A percentile compares a stretch with the other conserved stretches of the same genome.
Evolutionary conservation across 2,888 invertebrate species (phyloP).

Genomic region (Ophion ellenae): DNA sequence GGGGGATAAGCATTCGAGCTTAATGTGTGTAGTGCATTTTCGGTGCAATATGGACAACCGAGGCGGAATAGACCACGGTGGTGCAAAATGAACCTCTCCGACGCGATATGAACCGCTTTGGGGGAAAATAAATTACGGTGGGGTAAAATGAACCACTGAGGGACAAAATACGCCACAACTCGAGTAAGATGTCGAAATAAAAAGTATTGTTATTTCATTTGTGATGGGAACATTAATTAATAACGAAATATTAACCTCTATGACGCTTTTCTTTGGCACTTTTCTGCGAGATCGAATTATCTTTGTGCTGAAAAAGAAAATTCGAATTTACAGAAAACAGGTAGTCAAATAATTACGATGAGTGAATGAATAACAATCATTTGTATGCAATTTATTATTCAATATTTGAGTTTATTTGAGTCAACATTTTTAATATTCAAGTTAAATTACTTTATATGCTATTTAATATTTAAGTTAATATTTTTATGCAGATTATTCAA

Average conservation of each 20-base stretch:
- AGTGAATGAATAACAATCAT: neutral
- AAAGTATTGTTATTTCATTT: neutral
- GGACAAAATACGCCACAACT: neutral
- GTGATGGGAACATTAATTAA: neutral
- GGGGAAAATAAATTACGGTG: neutral
- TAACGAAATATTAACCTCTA: neutral
- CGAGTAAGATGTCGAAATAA: neutral
- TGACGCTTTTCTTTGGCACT: neutral
- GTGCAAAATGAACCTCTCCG: neutral
- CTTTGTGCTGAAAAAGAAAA: neutral
- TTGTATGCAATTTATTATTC: neutral
- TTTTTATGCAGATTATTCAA: too few species aligned
- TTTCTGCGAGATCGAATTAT: neutral
- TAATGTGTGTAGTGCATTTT: conserved; percentile 10
- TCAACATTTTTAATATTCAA: too few species aligned
- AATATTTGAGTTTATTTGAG: too few species aligned
- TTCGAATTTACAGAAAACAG: neutral
- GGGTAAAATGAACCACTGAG: neutral
- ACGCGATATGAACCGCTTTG: neutral
- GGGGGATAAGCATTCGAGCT: conserved; percentile 4
- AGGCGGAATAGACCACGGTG: neutral
- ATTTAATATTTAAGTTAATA: too few species aligned
- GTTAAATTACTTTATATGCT: too few species aligned
- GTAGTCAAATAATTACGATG: too few species aligned
- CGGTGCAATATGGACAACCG: conserved; percentile 17